Conservation (phyloP, 2,888 invertebrate species). For the Coremacera marginata region DNA sequence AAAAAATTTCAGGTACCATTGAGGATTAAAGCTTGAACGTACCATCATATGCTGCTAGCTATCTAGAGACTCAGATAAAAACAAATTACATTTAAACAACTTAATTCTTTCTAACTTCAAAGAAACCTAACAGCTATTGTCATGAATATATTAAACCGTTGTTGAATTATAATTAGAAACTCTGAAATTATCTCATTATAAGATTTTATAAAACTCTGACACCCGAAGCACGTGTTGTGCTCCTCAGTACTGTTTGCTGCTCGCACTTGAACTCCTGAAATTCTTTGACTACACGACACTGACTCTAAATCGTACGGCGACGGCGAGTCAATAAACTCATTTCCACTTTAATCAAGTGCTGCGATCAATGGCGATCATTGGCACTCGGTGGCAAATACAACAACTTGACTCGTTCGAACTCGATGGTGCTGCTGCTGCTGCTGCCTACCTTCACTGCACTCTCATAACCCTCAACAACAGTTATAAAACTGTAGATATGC, state of each 20-base stretch:
- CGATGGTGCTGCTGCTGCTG: neutral
- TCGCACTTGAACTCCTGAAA: slow-evolving; percentile 24
- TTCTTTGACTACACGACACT: neutral
- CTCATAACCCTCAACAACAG: slow-evolving; percentile 61
- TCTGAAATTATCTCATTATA: neutral
- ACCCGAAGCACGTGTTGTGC: slow-evolving; percentile 28
- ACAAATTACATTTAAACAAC: too few relatives aligned
- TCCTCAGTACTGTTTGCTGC: slow-evolving; percentile 36
- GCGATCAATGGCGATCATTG: slow-evolving; percentile 58
- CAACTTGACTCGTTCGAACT: slow-evolving; percentile 15
- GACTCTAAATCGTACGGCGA: neutral
- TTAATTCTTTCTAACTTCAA: too few relatives aligned
- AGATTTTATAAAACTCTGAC: neutral
- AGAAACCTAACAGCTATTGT: too few relatives aligned
- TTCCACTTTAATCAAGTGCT: slow-evolving; percentile 40
- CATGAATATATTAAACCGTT: too few relatives aligned
- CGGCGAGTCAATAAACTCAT: slow-evolving; percentile 59
- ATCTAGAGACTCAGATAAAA: too few relatives aligned
- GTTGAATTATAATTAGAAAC: too few relatives aligned
- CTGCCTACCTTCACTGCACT: slow-evolving; percentile 44
- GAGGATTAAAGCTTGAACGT: too few relatives aligned
- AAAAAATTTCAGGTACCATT: too few relatives aligned
- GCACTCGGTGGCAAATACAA: slow-evolving; percentile 43
- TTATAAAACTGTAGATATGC: slow-evolving; percentile 57
- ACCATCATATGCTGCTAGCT: too few relatives aligned